A percentile compares a stretch with the other conserved stretches of the same genome.
Evolutionary conservation across 2,888 invertebrate species (phyloP).

Genomic region (Microplitis deprimator): DNA sequence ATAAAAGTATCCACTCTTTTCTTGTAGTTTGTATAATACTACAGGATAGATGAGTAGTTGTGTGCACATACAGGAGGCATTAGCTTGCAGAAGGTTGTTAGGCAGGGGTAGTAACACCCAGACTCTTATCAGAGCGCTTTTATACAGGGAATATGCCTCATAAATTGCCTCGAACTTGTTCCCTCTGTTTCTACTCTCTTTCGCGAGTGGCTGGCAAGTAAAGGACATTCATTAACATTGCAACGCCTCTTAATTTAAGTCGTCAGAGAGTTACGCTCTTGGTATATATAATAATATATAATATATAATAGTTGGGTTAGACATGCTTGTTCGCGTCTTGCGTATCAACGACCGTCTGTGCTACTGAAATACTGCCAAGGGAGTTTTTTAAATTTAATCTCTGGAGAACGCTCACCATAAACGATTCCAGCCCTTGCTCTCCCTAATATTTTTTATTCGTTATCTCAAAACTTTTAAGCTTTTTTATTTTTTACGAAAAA

Average conservation of each 20-base stretch:
- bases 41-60: background rate
- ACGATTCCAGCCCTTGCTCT: slow-evolving; percentile 4
- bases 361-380: background rate
- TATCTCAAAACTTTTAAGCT: no score
- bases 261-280: slow-evolving; percentile 17
- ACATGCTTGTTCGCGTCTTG: background rate
- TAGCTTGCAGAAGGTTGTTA: background rate
- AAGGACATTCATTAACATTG: slow-evolving; percentile 45
- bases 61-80: background rate
- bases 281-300: slow-evolving; percentile 7
- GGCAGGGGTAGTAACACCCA: background rate
- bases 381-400: background rate
- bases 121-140: slow-evolving; percentile 36
- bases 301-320: background rate
- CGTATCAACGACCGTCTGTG: background rate
- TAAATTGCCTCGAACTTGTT: slow-evolving; percentile 36
- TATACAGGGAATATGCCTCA: slow-evolving; percentile 36
- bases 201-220: slow-evolving; percentile 20
- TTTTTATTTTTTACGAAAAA: no score
- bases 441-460: background rate
- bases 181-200: slow-evolving; percentile 17
- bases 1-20: slow-evolving; percentile 24
- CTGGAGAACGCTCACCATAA: slow-evolving; percentile 11
- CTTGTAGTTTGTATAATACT: background rate
- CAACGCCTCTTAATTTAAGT: slow-evolving; percentile 45